Conservation (phyloP, 2,888 invertebrate species). For the Sycophila texana region DNA sequence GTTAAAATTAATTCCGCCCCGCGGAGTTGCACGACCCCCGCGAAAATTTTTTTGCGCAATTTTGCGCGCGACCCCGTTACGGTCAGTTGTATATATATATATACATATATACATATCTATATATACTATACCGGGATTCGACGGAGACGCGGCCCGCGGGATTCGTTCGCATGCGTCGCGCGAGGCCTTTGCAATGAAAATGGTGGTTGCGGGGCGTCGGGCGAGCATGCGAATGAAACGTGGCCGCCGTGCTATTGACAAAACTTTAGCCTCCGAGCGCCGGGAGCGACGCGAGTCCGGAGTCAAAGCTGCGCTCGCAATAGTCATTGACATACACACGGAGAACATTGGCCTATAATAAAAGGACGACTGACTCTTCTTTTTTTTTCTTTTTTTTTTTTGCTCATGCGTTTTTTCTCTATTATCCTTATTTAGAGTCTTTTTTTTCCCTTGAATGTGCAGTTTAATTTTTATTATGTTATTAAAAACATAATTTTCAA, state of each 20-base stretch:
- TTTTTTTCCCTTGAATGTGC: too few relatives aligned
- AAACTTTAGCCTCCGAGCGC: conserved; percentile 37
- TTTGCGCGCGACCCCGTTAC: background rate
- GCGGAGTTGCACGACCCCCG: background rate
- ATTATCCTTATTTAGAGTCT: background rate
- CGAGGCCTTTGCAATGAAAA: conserved; percentile 11
- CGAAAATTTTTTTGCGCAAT: conserved; percentile 25
- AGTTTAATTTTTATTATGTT: too few relatives aligned
- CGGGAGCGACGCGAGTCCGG: conserved; percentile 16
- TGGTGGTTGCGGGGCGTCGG: background rate
- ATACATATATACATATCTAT: too few relatives aligned
- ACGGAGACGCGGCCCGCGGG: too few relatives aligned
- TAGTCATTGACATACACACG: conserved; percentile 47
- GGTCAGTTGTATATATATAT: too few relatives aligned
- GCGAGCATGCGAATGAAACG: conserved; percentile 1
- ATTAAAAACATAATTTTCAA: too few relatives aligned
- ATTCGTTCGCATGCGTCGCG: background rate
- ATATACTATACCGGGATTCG: too few relatives aligned
- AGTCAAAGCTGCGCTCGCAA: conserved; percentile 20
- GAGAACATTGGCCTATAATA: conserved; percentile 51
- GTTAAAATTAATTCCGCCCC: conserved; percentile 9
- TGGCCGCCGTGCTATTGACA: conserved; percentile 30
- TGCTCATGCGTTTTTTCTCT: background rate
- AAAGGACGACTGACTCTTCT: conserved; percentile 43
- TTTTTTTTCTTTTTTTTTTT: background rate